Evolutionary conservation across 1,140 invertebrate genomes (phyloP).

Genomic region (Zaprionus africanus): DNA sequence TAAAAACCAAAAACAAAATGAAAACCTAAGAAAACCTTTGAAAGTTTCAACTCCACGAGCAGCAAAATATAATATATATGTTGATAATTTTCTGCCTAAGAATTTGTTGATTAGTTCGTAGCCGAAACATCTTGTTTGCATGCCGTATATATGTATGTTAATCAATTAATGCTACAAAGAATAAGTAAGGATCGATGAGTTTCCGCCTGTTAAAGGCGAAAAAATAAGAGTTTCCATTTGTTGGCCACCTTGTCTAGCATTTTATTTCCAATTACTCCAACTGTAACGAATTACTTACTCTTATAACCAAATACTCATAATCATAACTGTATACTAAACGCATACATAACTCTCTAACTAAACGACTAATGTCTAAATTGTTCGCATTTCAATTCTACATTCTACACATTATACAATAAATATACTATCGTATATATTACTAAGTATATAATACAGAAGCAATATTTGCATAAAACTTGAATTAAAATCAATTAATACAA

Average conservation of each 20-base stretch:
- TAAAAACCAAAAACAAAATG: conserved; percentile 46
- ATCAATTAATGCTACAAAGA: conserved; percentile 13
- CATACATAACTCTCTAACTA: conserved; percentile 40
- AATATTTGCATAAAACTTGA: conserved; percentile 54
- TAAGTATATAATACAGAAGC: conserved; percentile 50
- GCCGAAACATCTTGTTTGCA: conserved; percentile 63
- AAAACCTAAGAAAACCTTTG: conserved; percentile 25
- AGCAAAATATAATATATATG: conserved; percentile 17
- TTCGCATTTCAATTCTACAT: conserved; percentile 55
- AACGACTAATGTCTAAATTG: conserved; percentile 39
- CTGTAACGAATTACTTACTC: conserved; percentile 63
- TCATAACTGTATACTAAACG: conserved; percentile 48
- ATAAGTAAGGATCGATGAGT: conserved; percentile 30
- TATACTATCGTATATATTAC: conserved; percentile 26
- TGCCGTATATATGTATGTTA: conserved; percentile 42
- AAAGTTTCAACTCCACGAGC: conserved; percentile 22
- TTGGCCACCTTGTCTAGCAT: conserved; percentile 20
- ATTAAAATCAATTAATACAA: conserved; percentile 43
- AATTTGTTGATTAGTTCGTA: conserved; percentile 79
- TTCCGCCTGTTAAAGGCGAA: conserved; percentile 18
- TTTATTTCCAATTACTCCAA: conserved; percentile 44
- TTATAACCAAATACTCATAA: conserved; percentile 58
- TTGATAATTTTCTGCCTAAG: conserved; percentile 42
- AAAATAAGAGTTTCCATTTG: conserved; percentile 9
- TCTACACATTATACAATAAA: conserved; percentile 20